These are phyloP conservation scores for Monomorium pharaonis DNA, from an alignment of 1,140 invertebrate species.

Conservation along the genomic window DNA sequence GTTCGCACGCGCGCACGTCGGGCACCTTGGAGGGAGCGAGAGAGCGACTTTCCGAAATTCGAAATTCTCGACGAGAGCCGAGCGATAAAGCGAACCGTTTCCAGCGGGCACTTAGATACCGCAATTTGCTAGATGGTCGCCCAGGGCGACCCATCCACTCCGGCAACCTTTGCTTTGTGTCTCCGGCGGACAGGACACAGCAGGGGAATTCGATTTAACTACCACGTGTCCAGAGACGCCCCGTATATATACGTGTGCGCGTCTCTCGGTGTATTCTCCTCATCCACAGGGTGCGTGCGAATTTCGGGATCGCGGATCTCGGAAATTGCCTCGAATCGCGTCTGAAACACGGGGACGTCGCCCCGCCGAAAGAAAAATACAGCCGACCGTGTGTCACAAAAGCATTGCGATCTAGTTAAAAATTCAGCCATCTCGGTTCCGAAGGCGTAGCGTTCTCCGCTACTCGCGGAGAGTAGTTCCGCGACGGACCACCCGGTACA, in stretches of 20 bases:
- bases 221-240: constrained; percentile 71
- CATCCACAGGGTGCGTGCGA: constrained; percentile 64
- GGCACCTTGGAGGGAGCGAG: constrained; percentile 29
- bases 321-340: not conserved
- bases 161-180: constrained; percentile 78
- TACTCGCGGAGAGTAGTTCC: not conserved
- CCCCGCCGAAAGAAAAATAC: too few relatives aligned
- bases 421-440: too few relatives aligned
- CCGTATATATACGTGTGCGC: constrained; percentile 64
- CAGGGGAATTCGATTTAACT: constrained; percentile 82
- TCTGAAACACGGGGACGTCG: too few relatives aligned
- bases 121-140: constrained; percentile 77
- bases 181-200: constrained; percentile 77
- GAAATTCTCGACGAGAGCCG: constrained; percentile 69
- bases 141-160: constrained; percentile 75
- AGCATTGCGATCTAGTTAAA: too few relatives aligned
- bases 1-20: not conserved
- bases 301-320: constrained; percentile 18
- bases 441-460: not conserved
- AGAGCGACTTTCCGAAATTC: constrained; percentile 73
- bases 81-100: constrained; percentile 73
- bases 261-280: constrained; percentile 7
- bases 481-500: constrained; percentile 64
- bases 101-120: constrained; percentile 74
- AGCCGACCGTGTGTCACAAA: too few relatives aligned